phyloP scores from a whole-genome alignment of 2,888 invertebrate genomes.

The Uropetala carovei region DNA sequence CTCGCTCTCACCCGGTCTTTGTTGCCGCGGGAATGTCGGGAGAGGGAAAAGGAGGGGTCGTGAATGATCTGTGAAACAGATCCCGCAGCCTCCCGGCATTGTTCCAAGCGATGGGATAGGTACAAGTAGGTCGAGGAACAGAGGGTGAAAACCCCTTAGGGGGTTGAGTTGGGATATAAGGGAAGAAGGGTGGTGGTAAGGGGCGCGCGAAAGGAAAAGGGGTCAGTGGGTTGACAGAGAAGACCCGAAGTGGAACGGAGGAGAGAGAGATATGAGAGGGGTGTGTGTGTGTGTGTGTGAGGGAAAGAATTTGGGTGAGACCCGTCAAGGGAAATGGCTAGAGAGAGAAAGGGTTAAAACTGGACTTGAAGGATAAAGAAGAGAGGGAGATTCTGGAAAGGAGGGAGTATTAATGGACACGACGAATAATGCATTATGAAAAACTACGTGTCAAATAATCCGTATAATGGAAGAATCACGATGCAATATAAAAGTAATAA shows the following conservation, averaged over 20 bases:
- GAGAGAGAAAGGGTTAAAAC: neutral
- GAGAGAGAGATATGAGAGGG: neutral
- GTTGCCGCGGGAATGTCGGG: too few species aligned
- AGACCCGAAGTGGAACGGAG: neutral
- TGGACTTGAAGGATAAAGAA: neutral
- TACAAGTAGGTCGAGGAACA: conserved; percentile 6
- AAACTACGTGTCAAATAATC: too few species aligned
- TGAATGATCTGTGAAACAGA: too few species aligned
- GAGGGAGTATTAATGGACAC: neutral
- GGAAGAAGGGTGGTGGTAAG: neutral
- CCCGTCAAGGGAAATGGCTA: neutral
- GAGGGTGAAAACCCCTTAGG: neutral
- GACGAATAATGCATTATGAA: too few species aligned
- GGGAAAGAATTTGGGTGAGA: neutral
- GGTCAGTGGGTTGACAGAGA: neutral
- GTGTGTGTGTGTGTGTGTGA: neutral
- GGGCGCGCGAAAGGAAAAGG: neutral
- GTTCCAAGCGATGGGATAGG: neutral
- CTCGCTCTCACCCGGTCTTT: too few species aligned
- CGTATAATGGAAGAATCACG: too few species aligned
- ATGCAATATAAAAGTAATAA: too few species aligned
- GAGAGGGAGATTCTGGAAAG: neutral
- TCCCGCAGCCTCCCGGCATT: neutral
- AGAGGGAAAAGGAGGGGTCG: too few species aligned
- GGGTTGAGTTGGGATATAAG: neutral